Base-by-base conservation (phyloP, 92 coral and sea anemone species). In the Virgularia gustaviana region DNA sequence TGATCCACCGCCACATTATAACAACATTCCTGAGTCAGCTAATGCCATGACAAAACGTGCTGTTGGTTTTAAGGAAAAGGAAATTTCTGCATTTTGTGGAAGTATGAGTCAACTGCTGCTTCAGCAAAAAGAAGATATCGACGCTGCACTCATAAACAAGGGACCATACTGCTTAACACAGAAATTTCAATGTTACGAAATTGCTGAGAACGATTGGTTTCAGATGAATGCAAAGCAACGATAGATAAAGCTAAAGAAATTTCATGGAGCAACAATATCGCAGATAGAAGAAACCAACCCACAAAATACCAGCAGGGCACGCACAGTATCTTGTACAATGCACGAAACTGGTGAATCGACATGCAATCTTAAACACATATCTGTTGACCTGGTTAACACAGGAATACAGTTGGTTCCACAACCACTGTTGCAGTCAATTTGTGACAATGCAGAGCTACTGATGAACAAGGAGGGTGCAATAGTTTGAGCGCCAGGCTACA, bases 121-220 rank as follows among this genome's bases (percentile, higher is more conserved):
- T 75, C 80, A 63, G 42, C 75, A 57, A 54, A 54, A 73, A 45
- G 56, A 55, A 60, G 81, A 84, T 32, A 74, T 82, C 49, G 88
- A 78, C 11, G 51, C 88, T 51, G 88, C 85, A 3, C 37, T 83
- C 6, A 49, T 83, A 0, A 78, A 71, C 73, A 24, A 82, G 36
- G 83, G 83, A 8, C 81, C 79, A 29, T 83, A 78, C 61, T 7
- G 43, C 43, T 56, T 82, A 5, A 7, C 62, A 0, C 73, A 79
- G 1, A 72, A 70, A n/a, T 51, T 33, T 37, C 41, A 18, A 23
- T 55, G 62, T 15, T 31, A 61, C 18, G 67, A 72, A 38, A 37
- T 78, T 37, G 42, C 83, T 28, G 73, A 43, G 27, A 66, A 71
- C 61, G 71, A 63, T 59, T 83, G 76, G 76, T 78, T 78, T 37